Percentiles rank a stretch among this genome's conserved stretches.
These are phyloP conservation scores for Vombatus ursinus DNA, from an alignment of 2,113 vertebrate species.

Conservation along the genomic window DNA sequence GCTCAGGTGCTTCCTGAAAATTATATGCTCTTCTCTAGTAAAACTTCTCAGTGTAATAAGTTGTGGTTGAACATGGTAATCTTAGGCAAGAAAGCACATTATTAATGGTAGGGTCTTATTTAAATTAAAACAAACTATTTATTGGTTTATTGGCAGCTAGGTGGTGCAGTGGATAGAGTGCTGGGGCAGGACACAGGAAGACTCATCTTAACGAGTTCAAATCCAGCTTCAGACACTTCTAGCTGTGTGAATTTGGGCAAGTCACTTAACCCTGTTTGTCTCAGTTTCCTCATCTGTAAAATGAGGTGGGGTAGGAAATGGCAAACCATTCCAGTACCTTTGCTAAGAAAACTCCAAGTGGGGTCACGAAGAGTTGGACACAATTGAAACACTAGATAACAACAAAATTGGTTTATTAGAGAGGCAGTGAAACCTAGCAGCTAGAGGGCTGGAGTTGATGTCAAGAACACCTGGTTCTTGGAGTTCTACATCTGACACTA, in stretches of 20 bases:
- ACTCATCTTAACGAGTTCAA: background rate
- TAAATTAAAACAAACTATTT: background rate
- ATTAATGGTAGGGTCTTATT: background rate
- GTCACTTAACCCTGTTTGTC: background rate
- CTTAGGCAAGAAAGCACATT: background rate
- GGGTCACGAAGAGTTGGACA: background rate
- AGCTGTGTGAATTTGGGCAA: background rate
- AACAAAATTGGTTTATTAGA: background rate
- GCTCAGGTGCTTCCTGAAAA: background rate
- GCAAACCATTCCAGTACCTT: background rate
- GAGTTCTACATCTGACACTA: background rate
- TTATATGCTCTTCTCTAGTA: background rate
- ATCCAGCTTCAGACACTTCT: background rate
- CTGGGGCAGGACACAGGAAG: background rate
- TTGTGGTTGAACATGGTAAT: background rate
- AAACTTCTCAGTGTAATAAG: background rate
- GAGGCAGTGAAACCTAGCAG: background rate
- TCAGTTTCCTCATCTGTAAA: background rate
- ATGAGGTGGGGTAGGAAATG: background rate
- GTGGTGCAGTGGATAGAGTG: background rate
- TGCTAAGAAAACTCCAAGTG: background rate
- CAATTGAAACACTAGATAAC: background rate
- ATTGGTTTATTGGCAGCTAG: background rate
- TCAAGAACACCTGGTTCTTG: background rate
- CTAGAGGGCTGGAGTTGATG: background rate